Evolutionary conservation across 2,888 invertebrate genomes (phyloP).

Genomic region (Noctua fimbriata): DNA sequence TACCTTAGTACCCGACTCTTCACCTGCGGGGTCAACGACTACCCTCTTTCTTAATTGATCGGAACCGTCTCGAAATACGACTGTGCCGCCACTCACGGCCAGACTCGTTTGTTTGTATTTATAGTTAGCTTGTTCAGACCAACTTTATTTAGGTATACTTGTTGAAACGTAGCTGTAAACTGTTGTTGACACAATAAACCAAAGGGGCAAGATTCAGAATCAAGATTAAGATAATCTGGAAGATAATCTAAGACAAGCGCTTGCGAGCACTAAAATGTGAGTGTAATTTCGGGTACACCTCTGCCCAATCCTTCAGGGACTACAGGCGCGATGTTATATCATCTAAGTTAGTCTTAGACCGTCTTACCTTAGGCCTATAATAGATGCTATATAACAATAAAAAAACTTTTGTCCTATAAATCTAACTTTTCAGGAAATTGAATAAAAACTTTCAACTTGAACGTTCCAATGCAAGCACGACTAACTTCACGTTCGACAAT

Average conservation of each 20-base stretch:
- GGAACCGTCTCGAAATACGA: slow-evolving; percentile 35
- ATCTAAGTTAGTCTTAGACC: neutral
- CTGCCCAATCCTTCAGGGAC: neutral
- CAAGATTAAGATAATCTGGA: neutral
- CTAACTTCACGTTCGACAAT: neutral
- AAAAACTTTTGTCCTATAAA: neutral
- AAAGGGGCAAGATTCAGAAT: neutral
- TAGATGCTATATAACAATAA: neutral
- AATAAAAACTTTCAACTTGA: neutral
- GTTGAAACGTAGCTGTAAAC: neutral
- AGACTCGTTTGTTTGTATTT: slow-evolving; percentile 37
- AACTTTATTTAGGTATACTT: neutral
- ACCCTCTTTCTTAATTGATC: slow-evolving; percentile 45
- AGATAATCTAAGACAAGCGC: no score
- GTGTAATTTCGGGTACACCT: neutral
- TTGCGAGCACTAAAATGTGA: neutral
- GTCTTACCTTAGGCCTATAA: neutral
- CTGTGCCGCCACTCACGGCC: slow-evolving; percentile 27
- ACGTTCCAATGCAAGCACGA: neutral
- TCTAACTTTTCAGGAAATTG: neutral
- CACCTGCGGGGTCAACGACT: slow-evolving; percentile 34
- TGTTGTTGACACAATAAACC: neutral
- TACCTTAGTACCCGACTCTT: neutral
- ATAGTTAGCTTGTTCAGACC: slow-evolving; percentile 18
- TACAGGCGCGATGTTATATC: neutral